Conservation (phyloP, 1,140 invertebrate species). For the Zaprionus ornatus region DNA sequence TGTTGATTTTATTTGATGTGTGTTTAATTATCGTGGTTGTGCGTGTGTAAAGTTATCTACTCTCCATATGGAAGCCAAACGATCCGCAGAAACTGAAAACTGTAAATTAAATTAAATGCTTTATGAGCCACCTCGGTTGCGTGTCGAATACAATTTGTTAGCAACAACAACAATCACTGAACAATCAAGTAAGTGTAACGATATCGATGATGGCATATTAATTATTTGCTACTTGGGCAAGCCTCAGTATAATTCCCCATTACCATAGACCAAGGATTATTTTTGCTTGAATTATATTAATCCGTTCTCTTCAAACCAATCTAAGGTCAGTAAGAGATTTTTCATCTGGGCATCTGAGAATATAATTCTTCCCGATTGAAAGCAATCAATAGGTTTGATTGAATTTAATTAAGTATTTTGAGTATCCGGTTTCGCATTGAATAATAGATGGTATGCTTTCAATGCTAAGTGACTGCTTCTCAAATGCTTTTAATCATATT, state of each 20-base stretch:
- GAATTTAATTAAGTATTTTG: no score
- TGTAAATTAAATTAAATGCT: conserved; percentile 2
- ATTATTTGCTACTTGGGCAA: background rate
- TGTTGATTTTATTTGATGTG: background rate
- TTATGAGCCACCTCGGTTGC: background rate
- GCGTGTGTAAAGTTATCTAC: conserved; percentile 3
- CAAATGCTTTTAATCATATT: no score
- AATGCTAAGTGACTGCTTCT: no score
- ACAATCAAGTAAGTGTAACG: conserved; percentile 5
- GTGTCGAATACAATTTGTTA: conserved; percentile 19
- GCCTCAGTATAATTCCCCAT: background rate
- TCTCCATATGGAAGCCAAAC: background rate
- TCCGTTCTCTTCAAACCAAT: background rate
- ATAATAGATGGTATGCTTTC: no score
- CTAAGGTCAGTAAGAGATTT: background rate
- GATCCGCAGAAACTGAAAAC: background rate
- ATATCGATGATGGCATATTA: background rate
- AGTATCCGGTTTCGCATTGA: no score
- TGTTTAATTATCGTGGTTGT: conserved; percentile 8
- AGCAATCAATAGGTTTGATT: background rate
- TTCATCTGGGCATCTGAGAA: background rate
- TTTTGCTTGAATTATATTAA: background rate
- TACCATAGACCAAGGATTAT: background rate
- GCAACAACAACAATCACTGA: conserved; percentile 6
- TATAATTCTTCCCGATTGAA: background rate